Evolutionary conservation across 2,888 invertebrate genomes (phyloP).

Genomic region (Ceramica pisi): DNA sequence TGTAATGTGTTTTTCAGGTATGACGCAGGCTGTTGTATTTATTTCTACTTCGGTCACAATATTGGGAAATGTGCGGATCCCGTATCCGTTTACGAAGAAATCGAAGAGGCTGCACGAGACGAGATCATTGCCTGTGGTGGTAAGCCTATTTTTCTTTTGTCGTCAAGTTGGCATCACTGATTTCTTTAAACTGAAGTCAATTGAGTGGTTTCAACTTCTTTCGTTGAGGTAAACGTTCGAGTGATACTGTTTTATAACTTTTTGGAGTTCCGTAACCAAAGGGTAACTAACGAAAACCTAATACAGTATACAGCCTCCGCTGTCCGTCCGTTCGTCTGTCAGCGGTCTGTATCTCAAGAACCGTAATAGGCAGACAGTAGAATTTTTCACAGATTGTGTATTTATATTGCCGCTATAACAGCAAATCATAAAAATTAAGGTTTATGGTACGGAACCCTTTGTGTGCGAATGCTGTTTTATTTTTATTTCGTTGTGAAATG

Average conservation of each 20-base stretch:
- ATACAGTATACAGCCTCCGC: no score
- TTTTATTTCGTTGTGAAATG: not conserved
- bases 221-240: slow-evolving; percentile 32
- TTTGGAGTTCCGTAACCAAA: no score
- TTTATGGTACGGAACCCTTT: no score
- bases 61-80: slow-evolving; percentile 92
- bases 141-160: slow-evolving; percentile 51
- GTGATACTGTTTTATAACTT: no score
- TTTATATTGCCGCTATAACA: no score
- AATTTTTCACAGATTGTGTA: no score
- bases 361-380: no score
- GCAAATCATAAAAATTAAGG: no score
- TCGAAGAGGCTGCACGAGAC: slow-evolving; percentile 97
- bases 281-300: no score
- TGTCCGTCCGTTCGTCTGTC: no score
- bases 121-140: slow-evolving; percentile 98
- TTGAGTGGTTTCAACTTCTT: slow-evolving; percentile 12
- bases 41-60: slow-evolving; percentile 98
- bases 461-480: no score
- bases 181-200: slow-evolving; percentile 32
- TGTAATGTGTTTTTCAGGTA: slow-evolving; percentile 87
- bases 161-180: slow-evolving; percentile 31
- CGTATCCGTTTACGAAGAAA: slow-evolving; percentile 95
- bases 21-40: slow-evolving; percentile 99
- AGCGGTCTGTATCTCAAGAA: no score